A percentile compares a stretch with the other conserved stretches of the same genome.
Conservation (phyloP, 2,888 invertebrate species). For the Tetragonula carbonaria region DNA sequence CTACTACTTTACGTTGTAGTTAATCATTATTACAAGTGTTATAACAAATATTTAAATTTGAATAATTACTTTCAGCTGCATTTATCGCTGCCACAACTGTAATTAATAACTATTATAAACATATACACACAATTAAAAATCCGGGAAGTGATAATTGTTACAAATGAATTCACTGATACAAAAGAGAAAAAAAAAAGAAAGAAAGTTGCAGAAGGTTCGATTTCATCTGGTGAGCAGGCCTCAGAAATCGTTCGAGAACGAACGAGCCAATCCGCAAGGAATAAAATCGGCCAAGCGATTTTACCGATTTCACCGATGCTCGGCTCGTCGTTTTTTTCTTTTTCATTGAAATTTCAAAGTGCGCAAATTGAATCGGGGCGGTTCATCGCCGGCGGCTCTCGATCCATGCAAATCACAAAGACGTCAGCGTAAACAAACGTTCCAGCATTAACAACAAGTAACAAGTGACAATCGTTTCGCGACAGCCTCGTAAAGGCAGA, state of each 20-base stretch:
- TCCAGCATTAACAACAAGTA: neutral
- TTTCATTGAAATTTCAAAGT: slow-evolving; percentile 28
- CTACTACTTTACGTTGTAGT: no score
- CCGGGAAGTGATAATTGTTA: no score
- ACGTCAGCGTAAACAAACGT: neutral
- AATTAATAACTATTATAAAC: no score
- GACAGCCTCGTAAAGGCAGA: neutral
- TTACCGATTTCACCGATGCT: neutral
- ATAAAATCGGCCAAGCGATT: neutral
- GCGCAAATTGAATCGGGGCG: slow-evolving; percentile 22
- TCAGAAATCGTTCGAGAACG: neutral
- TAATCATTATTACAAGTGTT: no score
- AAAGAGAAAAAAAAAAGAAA: no score
- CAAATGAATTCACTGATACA: no score
- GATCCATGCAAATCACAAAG: slow-evolving; percentile 32
- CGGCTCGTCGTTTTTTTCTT: neutral
- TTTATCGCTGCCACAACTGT: no score
- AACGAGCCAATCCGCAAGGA: neutral
- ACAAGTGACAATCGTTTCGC: neutral
- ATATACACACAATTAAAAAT: no score
- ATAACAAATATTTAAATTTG: no score
- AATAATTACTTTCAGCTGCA: no score
- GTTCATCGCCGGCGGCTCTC: slow-evolving; percentile 11
- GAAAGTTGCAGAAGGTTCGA: neutral
- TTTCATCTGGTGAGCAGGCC: neutral